Base-by-base conservation (phyloP, 1,140 invertebrate genomes). In the Neocloeon triangulifer region DNA sequence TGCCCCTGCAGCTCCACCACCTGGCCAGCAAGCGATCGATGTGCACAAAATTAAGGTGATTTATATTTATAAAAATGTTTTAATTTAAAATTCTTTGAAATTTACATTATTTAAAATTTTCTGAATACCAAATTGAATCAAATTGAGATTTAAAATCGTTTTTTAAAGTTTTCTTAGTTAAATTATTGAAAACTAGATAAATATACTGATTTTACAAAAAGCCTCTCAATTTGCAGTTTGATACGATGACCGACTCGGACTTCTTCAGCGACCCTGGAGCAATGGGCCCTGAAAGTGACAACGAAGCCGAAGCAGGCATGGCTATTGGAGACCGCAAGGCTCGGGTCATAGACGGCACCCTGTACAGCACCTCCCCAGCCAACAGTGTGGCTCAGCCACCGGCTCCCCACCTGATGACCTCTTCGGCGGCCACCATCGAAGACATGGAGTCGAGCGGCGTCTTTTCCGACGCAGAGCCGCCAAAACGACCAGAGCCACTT, bases 241-340 rank as follows among this genome's bases (percentile, higher is more conserved):
- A 81, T 52, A 73, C 76, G 1, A 80, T 82, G 76, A 84, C 78
- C 0, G 78, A 82, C 51, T 84, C 78, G 0, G 79, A 84, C 47
- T 82, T 84, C 48, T 84, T 80, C 44, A 82, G 39, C 22, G 40
- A 41, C 33, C 29, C 39, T 26, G 40, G 39, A 1, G 40, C 40
- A 7, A 31, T 32, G 16, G 41, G 35, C 19, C 37, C 77, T 5
- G 79, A 82, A 54, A 78, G 73, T 41, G 78, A 82, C 53, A 75
- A 74, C 0, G 78, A 82, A 47, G 64, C 73, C 48, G 75, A 80
- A 36, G 71, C 49, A 52, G 69, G 20, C 5, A 33, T 15, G 15
- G 17, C 30, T 3, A 19, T 27, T 19, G 70, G 72, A 2, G 75
- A 81, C 46, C 56, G 73, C 12, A 53, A 57, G 33, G 74, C 72